A percentile compares a stretch with the other conserved stretches of the same genome.
Conservation (phyloP, 2,797 vertebrate genomes). For the Xyrichtys novacula region DNA sequence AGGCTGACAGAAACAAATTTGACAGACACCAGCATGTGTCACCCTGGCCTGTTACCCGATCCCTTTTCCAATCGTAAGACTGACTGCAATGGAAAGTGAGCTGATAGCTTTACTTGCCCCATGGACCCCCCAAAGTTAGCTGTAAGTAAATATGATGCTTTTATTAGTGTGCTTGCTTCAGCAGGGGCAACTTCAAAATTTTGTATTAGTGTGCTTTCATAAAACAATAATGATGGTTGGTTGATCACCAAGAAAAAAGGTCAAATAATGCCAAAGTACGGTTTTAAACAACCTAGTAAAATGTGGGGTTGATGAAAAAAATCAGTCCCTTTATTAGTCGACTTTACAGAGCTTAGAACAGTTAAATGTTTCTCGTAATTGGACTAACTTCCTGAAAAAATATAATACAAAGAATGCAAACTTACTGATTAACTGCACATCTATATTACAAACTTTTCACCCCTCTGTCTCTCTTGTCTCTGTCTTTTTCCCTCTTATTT, state of each 20-base stretch:
- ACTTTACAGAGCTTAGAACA: neutral
- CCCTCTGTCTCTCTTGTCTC: neutral
- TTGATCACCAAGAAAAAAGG: neutral
- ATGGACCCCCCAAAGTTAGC: constrained; percentile 77
- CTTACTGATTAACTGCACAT: neutral
- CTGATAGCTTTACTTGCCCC: constrained; percentile 83
- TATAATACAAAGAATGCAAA: constrained; percentile 1
- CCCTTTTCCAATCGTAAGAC: constrained; percentile 84
- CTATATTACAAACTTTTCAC: constrained; percentile 8
- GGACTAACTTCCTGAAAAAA: neutral
- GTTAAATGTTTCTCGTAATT: constrained; percentile 3
- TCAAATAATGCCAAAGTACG: neutral
- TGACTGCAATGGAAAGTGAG: constrained; percentile 85
- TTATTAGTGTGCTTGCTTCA: constrained; percentile 78
- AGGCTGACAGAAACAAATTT: constrained; percentile 89
- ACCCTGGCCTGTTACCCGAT: constrained; percentile 87
- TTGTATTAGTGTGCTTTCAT: constrained; percentile 22
- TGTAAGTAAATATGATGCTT: constrained; percentile 82
- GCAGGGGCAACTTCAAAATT: constrained; percentile 46
- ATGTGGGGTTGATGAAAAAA: neutral
- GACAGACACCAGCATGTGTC: constrained; percentile 96
- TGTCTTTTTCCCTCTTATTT: constrained; percentile 10
- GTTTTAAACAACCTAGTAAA: neutral
- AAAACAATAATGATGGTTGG: neutral
- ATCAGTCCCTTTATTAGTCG: neutral